These are phyloP conservation scores for Poecilia latipinna DNA, from an alignment of 2,113 vertebrate genomes.

Conservation along the genomic window DNA sequence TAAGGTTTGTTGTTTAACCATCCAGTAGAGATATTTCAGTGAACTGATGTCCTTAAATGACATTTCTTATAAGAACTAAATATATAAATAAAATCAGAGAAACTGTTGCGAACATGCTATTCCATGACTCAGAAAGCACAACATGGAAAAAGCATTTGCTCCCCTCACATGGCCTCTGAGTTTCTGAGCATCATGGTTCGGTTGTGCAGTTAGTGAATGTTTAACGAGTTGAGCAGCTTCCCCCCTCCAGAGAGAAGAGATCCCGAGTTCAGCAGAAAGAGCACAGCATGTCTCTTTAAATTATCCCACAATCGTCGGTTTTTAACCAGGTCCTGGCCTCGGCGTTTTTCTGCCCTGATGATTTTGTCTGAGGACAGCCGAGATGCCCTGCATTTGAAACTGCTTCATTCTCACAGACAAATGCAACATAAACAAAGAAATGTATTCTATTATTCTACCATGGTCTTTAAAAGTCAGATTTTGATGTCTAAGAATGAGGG, in stretches of 20 bases:
- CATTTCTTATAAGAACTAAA: too few species aligned
- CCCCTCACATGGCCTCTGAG: neutral
- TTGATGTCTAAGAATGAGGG: too few species aligned
- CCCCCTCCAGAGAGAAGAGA: conserved; percentile 24
- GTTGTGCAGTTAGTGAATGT: conserved; percentile 3
- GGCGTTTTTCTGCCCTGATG: neutral
- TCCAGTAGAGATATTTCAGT: neutral
- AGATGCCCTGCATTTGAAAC: too few species aligned
- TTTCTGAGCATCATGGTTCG: conserved; percentile 12
- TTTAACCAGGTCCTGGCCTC: conserved; percentile 6
- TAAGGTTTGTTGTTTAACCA: neutral
- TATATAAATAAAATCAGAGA: too few species aligned
- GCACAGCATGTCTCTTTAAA: conserved; percentile 45
- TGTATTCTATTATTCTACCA: too few species aligned
- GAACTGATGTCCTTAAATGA: neutral
- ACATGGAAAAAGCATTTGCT: conserved; percentile 43
- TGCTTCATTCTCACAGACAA: too few species aligned
- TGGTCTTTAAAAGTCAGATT: too few species aligned
- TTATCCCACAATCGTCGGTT: conserved; percentile 21
- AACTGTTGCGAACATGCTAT: neutral
- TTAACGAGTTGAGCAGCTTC: too few species aligned
- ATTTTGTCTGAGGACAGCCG: too few species aligned
- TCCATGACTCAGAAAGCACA: neutral
- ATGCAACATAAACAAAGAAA: too few species aligned
- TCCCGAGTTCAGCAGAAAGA: conserved; percentile 33